phyloP scores from a whole-genome alignment of 1,140 invertebrate genomes.

The Neomicropteryx cornuta region DNA sequence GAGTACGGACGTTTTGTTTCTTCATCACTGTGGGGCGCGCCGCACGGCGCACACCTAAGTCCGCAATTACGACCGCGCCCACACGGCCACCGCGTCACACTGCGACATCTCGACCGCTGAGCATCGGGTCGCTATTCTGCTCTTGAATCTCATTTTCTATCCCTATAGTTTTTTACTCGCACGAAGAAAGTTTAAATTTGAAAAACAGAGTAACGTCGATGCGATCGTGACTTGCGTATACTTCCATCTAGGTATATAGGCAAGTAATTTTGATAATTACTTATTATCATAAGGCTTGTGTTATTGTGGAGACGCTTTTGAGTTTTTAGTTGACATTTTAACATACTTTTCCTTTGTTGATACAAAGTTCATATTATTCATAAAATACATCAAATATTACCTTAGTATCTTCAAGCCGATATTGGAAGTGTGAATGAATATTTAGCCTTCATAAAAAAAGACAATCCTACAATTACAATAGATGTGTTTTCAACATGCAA shows the following conservation, averaged over 20 bases:
- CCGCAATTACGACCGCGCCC: neutral
- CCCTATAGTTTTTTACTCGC: neutral
- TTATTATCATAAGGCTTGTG: neutral
- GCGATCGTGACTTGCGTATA: too few relatives aligned
- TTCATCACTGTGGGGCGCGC: constrained; percentile 55
- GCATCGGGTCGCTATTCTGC: neutral
- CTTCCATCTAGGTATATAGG: neutral
- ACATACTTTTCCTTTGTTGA: neutral
- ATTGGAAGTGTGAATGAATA: constrained; percentile 1
- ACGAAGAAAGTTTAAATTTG: neutral
- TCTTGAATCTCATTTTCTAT: neutral
- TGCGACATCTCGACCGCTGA: too few relatives aligned
- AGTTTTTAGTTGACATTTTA: neutral
- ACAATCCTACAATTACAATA: constrained; percentile 8
- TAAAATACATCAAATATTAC: constrained; percentile 14
- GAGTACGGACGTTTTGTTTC: constrained; percentile 96
- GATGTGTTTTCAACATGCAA: constrained; percentile 11
- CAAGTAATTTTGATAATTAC: neutral
- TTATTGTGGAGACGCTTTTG: neutral
- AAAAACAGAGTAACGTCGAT: neutral
- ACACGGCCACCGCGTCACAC: too few relatives aligned
- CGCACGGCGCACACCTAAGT: constrained; percentile 13
- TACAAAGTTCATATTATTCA: neutral
- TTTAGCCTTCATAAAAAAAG: constrained; percentile 2
- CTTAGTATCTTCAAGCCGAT: constrained; percentile 13